A percentile compares a stretch with the other conserved stretches of the same genome.
phyloP scores from a whole-genome alignment of 2,888 invertebrate genomes.

The Hirtodrosophila cameraria region DNA sequence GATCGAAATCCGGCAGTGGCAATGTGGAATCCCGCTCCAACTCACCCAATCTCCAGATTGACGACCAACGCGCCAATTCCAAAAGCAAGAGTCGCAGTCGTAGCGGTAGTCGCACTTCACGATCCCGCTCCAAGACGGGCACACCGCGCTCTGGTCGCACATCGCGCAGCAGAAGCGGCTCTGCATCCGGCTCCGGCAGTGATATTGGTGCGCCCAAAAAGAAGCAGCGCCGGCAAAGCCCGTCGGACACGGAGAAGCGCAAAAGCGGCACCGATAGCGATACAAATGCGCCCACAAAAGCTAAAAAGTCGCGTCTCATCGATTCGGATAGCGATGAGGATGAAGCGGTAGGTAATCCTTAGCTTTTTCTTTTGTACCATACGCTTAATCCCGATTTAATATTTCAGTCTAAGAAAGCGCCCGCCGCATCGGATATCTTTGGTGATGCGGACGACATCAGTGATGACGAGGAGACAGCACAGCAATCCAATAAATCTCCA shows the following conservation, averaged over 20 bases:
- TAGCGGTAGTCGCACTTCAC: constrained; percentile 75
- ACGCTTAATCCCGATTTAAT: too few relatives aligned
- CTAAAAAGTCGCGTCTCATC: constrained; percentile 86
- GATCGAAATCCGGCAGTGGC: constrained; percentile 64
- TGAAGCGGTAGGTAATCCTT: constrained; percentile 81
- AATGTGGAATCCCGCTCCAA: constrained; percentile 85
- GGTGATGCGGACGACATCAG: constrained; percentile 97
- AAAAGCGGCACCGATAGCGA: constrained; percentile 80
- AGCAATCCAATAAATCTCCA: constrained; percentile 64
- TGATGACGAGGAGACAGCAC: constrained; percentile 85
- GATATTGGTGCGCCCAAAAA: constrained; percentile 79
- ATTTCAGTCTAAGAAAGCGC: constrained; percentile 56
- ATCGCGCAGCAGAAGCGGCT: constrained; percentile 65
- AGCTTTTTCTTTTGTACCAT: not conserved
- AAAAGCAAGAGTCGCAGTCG: constrained; percentile 66
- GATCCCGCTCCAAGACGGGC: constrained; percentile 54
- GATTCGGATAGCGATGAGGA: constrained; percentile 90
- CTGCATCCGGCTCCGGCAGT: constrained; percentile 81
- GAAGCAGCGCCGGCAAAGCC: constrained; percentile 84
- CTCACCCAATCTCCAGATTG: constrained; percentile 85
- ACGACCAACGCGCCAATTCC: constrained; percentile 83
- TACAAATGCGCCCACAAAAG: constrained; percentile 81
- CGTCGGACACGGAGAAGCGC: constrained; percentile 84
- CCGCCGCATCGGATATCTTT: constrained; percentile 91
- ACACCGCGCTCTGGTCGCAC: constrained; percentile 53